phyloP scores from a whole-genome alignment of 2,888 invertebrate genomes.

The Campaea margaritaria region DNA sequence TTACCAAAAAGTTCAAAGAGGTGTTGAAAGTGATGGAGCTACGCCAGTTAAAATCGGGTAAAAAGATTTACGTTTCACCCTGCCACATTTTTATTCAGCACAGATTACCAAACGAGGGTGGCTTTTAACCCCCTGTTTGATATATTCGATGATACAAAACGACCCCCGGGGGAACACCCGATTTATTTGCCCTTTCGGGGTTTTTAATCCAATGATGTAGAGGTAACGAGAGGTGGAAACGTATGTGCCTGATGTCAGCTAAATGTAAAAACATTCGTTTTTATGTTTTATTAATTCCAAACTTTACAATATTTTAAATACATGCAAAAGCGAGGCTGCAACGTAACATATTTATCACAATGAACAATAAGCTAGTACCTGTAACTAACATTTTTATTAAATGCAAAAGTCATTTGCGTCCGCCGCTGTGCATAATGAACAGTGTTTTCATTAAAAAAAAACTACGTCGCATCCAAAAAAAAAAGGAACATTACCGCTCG shows the following conservation, averaged over 20 bases:
- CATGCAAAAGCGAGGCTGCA: background rate
- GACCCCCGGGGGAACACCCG: conserved; percentile 17
- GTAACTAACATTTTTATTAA: background rate
- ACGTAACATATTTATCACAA: background rate
- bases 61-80: conserved; percentile 7
- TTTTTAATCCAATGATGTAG: conserved; percentile 13
- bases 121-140: conserved; percentile 16
- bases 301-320: background rate
- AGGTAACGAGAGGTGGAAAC: conserved; percentile 4
- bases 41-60: background rate
- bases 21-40: background rate
- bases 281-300: background rate
- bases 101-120: conserved; percentile 15
- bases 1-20: background rate
- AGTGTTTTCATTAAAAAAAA: background rate
- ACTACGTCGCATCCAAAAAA: too few species aligned
- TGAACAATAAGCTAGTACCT: background rate
- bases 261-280: background rate
- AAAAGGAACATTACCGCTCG: background rate
- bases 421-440: background rate
- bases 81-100: conserved; percentile 11
- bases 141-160: conserved; percentile 20
- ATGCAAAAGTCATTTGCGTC: background rate
- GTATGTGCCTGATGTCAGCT: background rate
- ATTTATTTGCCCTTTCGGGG: conserved; percentile 12